phyloP scores from a whole-genome alignment of 1,140 invertebrate genomes.

The Drosophila saltans region DNA sequence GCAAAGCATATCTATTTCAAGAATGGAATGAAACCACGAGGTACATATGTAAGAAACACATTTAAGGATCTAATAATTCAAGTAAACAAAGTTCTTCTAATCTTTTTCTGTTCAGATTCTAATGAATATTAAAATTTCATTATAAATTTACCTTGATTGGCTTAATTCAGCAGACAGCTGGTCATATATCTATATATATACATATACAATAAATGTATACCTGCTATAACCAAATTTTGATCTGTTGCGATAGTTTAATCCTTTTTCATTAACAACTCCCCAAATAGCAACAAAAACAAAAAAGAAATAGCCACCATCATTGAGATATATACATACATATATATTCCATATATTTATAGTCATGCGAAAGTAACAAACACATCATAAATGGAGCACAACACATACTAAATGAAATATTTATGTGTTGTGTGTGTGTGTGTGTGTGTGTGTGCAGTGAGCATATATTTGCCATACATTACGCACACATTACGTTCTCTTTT shows the following conservation, averaged over 20 bases:
- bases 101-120: no score
- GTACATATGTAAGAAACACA: no score
- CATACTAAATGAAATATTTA: slow-evolving; percentile 78
- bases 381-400: slow-evolving; percentile 76
- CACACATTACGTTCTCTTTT: slow-evolving; percentile 70
- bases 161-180: no score
- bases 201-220: no score
- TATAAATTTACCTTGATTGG: no score
- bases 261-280: slow-evolving; percentile 9
- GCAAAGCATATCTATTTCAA: no score
- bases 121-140: no score
- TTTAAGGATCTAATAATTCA: no score
- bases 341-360: slow-evolving; percentile 41
- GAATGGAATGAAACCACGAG: no score
- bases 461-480: slow-evolving; percentile 78
- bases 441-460: slow-evolving; percentile 53
- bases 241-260: slow-evolving; percentile 3
- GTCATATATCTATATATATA: no score
- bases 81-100: no score
- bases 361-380: slow-evolving; percentile 59
- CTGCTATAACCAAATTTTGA: neutral
- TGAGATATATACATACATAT: slow-evolving; percentile 36
- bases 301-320: slow-evolving; percentile 31
- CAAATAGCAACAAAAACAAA: neutral
- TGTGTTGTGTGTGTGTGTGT: slow-evolving; percentile 38